Evolutionary conservation across 2,113 vertebrate genomes (phyloP), one percentile per base, ranked within the genome.

Genomic region (Cyprinodon variegatus): DNA sequence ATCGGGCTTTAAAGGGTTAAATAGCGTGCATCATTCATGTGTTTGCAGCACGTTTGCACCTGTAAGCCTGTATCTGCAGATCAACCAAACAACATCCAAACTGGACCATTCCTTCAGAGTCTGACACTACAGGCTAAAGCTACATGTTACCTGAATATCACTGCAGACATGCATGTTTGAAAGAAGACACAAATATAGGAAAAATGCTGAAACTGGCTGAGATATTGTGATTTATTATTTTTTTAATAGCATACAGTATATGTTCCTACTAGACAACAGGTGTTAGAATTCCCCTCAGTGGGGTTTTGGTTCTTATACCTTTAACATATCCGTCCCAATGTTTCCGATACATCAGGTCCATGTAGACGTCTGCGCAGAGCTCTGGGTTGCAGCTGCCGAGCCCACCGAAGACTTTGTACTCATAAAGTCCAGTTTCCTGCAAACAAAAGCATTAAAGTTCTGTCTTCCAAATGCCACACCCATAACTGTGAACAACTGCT

Each of bases 331-430:
- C 67, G 78, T 99, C 97, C 98, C 98, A 99, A 2, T 94, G 67
- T 78, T 95, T 97, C 61, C 98, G 95, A 84, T 96, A 99, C 15
- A 76, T 72, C 88, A 98, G 78, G 87, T 99, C 97, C 97, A 98
- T 97, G 86, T 97, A 99, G 70, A 99, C 95, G 4, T 97, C 95
- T 1, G 76, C 94, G 15, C 95, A 96, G 20, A 95, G 74, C 71
- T 94, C 91, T 2, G 96, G 92, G 1, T 85, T 2, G 76, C 95
- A 96, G 60, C 88, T 74, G 76, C 78, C 38, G 63, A 99, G 93
- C 38, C 83, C 79, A 11, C 96, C 96, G 0, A 94, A 96, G 68
- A 97, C 86, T 92, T 99, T 98, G 90, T 99, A 98, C 57, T 96
- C 94, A 77, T 96, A 98, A 77, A 99, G 94, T 59, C 96, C 95